phyloP scores from a whole-genome alignment of 2,888 invertebrate species.

The Eremobia ochroleuca region DNA sequence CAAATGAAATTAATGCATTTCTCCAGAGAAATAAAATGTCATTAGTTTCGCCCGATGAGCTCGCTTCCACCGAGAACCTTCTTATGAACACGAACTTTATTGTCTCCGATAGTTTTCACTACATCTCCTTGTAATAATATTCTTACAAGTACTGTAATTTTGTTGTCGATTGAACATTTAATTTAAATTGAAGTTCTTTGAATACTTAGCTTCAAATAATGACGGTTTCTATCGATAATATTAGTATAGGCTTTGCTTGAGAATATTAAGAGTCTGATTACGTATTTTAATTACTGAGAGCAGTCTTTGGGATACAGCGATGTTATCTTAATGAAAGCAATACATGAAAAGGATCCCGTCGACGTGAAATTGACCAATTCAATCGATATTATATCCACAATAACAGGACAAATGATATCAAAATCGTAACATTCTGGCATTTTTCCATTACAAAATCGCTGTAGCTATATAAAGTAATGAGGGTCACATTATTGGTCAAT shows the following conservation, averaged over 20 bases:
- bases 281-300: slow-evolving; percentile 23
- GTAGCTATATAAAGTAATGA: slow-evolving; percentile 72
- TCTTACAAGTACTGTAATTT: slow-evolving; percentile 38
- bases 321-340: slow-evolving; percentile 27
- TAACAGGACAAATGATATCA: slow-evolving; percentile 54
- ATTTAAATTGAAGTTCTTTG: slow-evolving; percentile 19
- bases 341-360: slow-evolving; percentile 34
- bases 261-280: slow-evolving; percentile 10
- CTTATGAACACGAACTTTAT: slow-evolving; percentile 79
- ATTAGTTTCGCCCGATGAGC: slow-evolving; percentile 88
- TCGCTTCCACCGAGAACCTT: slow-evolving; percentile 76
- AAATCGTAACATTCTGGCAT: slow-evolving; percentile 65
- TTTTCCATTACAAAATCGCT: slow-evolving; percentile 73
- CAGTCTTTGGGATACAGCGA: slow-evolving; percentile 16
- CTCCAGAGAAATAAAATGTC: slow-evolving; percentile 90
- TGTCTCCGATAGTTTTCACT: slow-evolving; percentile 69
- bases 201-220: slow-evolving; percentile 24
- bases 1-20: slow-evolving; percentile 90
- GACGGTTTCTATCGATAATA: neutral
- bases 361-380: slow-evolving; percentile 44
- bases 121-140: slow-evolving; percentile 49
- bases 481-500: slow-evolving; percentile 75
- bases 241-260: neutral
- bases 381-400: slow-evolving; percentile 53
- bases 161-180: slow-evolving; percentile 34